Percentiles rank a stretch among this genome's conserved stretches.
Conservation (phyloP, 2,113 vertebrate species). For the Dryoscopus gambensis region DNA sequence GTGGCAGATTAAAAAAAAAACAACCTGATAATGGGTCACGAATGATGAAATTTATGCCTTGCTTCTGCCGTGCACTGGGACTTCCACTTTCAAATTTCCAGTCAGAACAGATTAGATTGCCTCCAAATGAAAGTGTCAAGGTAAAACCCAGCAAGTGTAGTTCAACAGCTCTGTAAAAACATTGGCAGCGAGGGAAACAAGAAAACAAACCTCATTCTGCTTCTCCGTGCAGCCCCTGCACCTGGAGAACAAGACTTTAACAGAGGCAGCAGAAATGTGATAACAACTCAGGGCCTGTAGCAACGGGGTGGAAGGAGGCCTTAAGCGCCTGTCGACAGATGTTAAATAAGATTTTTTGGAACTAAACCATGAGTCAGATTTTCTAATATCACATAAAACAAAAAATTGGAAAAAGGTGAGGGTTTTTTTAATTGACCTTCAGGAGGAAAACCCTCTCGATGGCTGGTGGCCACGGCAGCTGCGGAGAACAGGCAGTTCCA, state of each 20-base stretch:
- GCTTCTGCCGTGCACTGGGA: neutral
- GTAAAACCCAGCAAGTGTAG: neutral
- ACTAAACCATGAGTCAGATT: neutral
- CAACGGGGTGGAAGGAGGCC: neutral
- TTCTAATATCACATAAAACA: neutral
- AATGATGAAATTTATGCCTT: neutral
- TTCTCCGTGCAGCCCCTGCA: neutral
- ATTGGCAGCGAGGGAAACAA: neutral
- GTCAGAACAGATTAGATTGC: neutral
- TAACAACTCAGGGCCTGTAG: neutral
- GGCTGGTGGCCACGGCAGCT: neutral
- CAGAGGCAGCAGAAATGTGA: neutral
- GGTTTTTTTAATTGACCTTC: neutral
- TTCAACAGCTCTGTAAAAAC: neutral
- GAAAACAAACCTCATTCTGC: neutral
- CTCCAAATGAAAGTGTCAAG: slow-evolving; percentile 29
- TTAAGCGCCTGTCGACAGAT: neutral
- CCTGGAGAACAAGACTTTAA: neutral
- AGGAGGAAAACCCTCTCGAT: neutral
- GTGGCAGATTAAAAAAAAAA: neutral
- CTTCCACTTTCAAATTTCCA: neutral
- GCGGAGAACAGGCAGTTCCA: neutral
- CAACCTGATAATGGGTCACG: neutral
- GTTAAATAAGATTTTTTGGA: neutral
- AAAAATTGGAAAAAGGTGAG: neutral